A percentile compares a stretch with the other conserved stretches of the same genome.
These are phyloP conservation scores for Discoglossus pictus DNA, from an alignment of 2,797 vertebrate species.

Conservation along the genomic window DNA sequence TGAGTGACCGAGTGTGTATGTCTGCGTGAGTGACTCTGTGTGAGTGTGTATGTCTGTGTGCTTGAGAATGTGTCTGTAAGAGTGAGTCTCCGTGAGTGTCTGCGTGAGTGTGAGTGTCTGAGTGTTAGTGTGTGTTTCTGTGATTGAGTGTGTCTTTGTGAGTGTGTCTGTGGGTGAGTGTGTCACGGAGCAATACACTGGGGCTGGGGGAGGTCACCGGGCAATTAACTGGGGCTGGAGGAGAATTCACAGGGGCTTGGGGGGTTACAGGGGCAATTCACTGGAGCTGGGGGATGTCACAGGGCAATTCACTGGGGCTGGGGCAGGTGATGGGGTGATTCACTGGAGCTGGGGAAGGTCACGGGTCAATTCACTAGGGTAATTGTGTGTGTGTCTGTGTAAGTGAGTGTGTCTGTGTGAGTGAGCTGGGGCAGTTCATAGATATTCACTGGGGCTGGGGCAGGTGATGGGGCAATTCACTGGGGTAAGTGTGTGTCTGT, in stretches of 20 bases:
- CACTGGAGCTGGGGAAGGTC: no score
- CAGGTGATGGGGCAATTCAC: not conserved
- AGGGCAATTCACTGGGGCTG: no score
- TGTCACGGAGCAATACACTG: not conserved
- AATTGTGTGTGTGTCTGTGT: not conserved
- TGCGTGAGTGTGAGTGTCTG: not conserved
- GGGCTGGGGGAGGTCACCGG: no score
- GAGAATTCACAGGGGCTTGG: no score
- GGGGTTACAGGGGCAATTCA: no score
- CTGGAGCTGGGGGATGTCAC: no score
- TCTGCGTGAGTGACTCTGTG: not conserved
- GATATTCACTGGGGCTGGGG: no score
- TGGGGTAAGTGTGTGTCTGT: not conserved
- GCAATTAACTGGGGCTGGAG: no score
- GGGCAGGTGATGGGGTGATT: no score
- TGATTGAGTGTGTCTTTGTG: not conserved
- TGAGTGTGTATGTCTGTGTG: not conserved
- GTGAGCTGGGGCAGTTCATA: no score
- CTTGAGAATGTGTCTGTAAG: not conserved
- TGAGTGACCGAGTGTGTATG: not conserved
- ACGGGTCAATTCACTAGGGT: no score
- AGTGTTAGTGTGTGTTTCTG: not conserved
- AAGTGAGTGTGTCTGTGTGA: not conserved
- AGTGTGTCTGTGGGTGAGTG: not conserved
- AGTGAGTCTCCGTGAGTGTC: not conserved